Conservation (phyloP, 2,888 invertebrate genomes). For the Pseudanteris insignis region DNA sequence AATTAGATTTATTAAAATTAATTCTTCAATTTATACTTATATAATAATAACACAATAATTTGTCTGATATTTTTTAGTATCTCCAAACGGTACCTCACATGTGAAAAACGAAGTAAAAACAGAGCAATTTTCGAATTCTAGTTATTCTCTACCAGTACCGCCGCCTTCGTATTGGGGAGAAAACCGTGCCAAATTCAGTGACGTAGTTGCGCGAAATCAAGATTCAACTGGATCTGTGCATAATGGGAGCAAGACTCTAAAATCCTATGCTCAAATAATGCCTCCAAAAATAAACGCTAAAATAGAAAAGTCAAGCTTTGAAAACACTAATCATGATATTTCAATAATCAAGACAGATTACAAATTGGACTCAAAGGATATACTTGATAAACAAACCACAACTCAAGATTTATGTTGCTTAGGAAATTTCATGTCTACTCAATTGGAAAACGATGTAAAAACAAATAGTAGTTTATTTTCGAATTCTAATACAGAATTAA, state of each 20-base stretch:
- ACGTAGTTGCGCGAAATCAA: conserved; percentile 71
- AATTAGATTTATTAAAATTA: too few relatives aligned
- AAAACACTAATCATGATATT: conserved; percentile 19
- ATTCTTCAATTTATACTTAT: too few relatives aligned
- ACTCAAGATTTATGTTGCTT: conserved; percentile 46
- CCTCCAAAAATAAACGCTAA: conserved; percentile 12
- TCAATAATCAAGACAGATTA: conserved; percentile 27
- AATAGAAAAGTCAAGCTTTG: conserved; percentile 39
- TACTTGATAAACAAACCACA: conserved; percentile 4
- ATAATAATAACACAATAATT: too few relatives aligned
- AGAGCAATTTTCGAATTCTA: conserved; percentile 32
- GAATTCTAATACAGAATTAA: conserved; percentile 53
- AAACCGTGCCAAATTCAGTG: conserved; percentile 71
- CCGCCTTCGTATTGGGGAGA: conserved; percentile 69
- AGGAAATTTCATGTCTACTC: conserved; percentile 41
- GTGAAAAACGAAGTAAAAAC: conserved; percentile 49
- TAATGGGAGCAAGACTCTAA: conserved; percentile 47
- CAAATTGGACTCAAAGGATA: conserved; percentile 21
- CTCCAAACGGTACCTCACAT: too few relatives aligned
- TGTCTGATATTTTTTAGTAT: too few relatives aligned
- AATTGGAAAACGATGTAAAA: conserved; percentile 48
- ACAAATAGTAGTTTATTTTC: conserved; percentile 61
- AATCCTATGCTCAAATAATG: conserved; percentile 42
- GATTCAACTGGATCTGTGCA: conserved; percentile 54
- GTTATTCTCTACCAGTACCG: conserved; percentile 53